A percentile compares a stretch with the other conserved stretches of the same genome.
These are phyloP conservation scores for Mizuhopecten yessoensis DNA, from an alignment of 1,140 invertebrate species.

Conservation along the genomic window DNA sequence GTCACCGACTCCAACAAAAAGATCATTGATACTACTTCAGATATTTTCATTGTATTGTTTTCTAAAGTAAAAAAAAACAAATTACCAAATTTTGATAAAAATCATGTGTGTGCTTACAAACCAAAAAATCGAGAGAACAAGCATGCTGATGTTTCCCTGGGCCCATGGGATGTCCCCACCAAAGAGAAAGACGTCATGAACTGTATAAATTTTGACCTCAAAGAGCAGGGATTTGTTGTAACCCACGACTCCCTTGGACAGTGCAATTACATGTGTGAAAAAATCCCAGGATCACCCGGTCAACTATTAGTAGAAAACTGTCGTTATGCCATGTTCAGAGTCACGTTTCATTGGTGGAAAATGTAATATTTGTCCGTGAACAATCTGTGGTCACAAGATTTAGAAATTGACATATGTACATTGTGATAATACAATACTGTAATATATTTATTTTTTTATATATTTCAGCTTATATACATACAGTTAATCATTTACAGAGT, in stretches of 20 bases:
- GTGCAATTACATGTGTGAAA: slow-evolving; percentile 65
- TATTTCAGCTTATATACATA: too few relatives aligned
- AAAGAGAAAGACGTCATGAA: slow-evolving; percentile 70
- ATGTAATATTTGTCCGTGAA: slow-evolving; percentile 43
- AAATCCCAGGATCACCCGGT: slow-evolving; percentile 52
- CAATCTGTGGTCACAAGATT: too few relatives aligned
- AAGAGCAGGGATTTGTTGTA: slow-evolving; percentile 65
- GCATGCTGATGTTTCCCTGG: slow-evolving; percentile 61
- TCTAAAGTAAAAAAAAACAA: slow-evolving; percentile 59
- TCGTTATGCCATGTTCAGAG: slow-evolving; percentile 56
- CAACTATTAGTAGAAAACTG: slow-evolving; percentile 60
- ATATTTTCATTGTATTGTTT: slow-evolving; percentile 60
- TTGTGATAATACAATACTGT: too few relatives aligned
- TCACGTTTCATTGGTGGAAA: slow-evolving; percentile 73
- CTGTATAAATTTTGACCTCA: slow-evolving; percentile 67
- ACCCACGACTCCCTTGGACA: slow-evolving; percentile 60
- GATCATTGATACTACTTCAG: slow-evolving; percentile 58
- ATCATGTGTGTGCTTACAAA: slow-evolving; percentile 61
- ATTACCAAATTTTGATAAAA: slow-evolving; percentile 62
- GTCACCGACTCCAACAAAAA: slow-evolving; percentile 49
- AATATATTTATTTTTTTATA: too few relatives aligned
- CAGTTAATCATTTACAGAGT: too few relatives aligned
- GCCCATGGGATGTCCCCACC: slow-evolving; percentile 65
- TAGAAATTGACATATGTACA: too few relatives aligned
- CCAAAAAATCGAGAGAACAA: slow-evolving; percentile 45